Evolutionary conservation across 23 tunicate species (phyloP), one percentile per base, ranked within the genome.

Genomic region (Ascidia mentula): DNA sequence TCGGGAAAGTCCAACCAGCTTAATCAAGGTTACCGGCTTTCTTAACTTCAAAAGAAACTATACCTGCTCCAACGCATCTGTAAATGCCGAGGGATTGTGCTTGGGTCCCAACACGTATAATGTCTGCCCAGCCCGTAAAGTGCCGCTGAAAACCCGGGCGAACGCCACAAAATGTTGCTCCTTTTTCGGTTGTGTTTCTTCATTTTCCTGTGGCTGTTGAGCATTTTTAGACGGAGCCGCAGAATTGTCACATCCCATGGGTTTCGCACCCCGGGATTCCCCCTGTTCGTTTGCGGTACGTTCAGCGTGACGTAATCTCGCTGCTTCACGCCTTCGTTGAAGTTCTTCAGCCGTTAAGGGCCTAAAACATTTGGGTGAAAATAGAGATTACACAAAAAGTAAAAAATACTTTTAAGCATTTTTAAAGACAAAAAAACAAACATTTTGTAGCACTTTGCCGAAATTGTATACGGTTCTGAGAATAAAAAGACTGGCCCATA

Each of bases 61-160:
- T 36, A 74, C 78, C 38, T 80, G 65, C 24, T 61, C 33, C 13
- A 53, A 53, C 22, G 65, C 65, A 75, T 60, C 73, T 37, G 46
- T 38, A 8, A 87, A 34, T 4, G 79, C n/a, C 0, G 93, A 37
- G 24, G 98, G 98, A 38, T 86, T 83, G 72, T 90, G 84, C 60
- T 95, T 95, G 0, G 99, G 96, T 37, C 96, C 96, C 24, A 95
- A 85, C 22, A 87, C 87, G 59, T 73, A 95, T 38, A 95, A 36
- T 39, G 69, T 79, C 42, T 90, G 84, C n/a, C 99, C 99, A 24
- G 74, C 79, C 22, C 72, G 74, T 6, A 95, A 60, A 6, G 92
- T 95, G 18, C 99, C 99, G 80, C 99, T 95, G 59, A 95, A 95
- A 8, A 95, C 92, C 20, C 99, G 82, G 9, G 96, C 96, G 75